Base-by-base conservation (phyloP, 1,140 invertebrate genomes). In the Calliphora vicina region DNA sequence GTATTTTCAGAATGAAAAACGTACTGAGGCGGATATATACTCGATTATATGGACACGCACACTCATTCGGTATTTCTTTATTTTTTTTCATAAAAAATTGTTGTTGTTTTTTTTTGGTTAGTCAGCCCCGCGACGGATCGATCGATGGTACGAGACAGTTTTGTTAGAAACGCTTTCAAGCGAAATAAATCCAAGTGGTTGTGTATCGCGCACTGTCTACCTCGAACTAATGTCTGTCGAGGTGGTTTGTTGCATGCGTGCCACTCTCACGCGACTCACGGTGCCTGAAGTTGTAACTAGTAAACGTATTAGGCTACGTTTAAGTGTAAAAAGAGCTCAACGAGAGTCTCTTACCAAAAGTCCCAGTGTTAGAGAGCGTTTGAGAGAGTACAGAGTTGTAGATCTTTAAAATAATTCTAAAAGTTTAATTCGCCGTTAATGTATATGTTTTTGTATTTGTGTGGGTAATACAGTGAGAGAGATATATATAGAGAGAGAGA, bases 161-260 rank as follows among this genome's bases (percentile, higher is more conserved):
- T 83, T 85, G 83, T 85, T 83, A 83, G 84, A 83, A 86, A 85
- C 85, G 84, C 87, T 88, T 88, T 88, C 83, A 87, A 87, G 87
- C 86, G 86, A 88, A 88, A 88, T 88, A 86, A 88, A 87, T 85
- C 84, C 74, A 78, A 78, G 23, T 78, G 35, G 74, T 78, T 78
- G 74, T 76, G 29, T 78, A 20, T 23, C 74, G 74, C 20, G 42
- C 74, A 25, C 26, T 74, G 42, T 20, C 74, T 78, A 78, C 20
- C 74, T 78, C 74, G 74, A 45, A 78, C 74, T 78, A 78, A 67
- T 23, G 61, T 67, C 23, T 20, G 20, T 20, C 61, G 61, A 67
- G 23, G 61, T 67, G 61, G 61, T 67, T 67, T 20, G 61, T 67
- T 67, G 61, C 61, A 67, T 67, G 61, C 61, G 61, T 67, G 61